Conservation (phyloP, 1,140 invertebrate genomes). For the Periplaneta americana region DNA sequence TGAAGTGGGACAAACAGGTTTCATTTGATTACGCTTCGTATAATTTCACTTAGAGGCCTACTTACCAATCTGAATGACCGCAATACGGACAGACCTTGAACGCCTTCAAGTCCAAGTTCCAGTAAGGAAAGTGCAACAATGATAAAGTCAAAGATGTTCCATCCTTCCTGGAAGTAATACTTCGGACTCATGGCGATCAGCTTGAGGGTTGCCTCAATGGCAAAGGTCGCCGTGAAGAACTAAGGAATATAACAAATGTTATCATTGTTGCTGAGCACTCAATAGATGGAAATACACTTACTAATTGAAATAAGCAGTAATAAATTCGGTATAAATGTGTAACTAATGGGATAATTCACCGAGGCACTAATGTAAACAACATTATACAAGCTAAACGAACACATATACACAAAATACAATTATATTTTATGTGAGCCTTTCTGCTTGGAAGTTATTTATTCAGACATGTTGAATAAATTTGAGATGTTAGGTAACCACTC, state of each 20-base stretch:
- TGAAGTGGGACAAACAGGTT: too few relatives aligned
- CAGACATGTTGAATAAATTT: too few relatives aligned
- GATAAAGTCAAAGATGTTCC: conserved; percentile 99
- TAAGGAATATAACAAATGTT: conserved; percentile 42
- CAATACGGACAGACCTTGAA: conserved; percentile 93
- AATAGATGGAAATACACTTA: too few relatives aligned
- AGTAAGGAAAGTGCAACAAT: conserved; percentile 93
- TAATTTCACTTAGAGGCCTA: conserved; percentile 25
- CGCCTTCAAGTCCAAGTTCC: conserved; percentile 87
- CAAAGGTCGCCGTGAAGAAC: conserved; percentile 98
- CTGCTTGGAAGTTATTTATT: too few relatives aligned
- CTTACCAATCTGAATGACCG: conserved; percentile 96
- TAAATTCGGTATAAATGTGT: too few relatives aligned
- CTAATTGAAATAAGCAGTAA: too few relatives aligned
- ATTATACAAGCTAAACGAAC: too few relatives aligned
- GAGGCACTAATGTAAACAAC: too few relatives aligned
- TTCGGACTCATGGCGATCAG: conserved; percentile 95
- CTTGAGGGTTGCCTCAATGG: conserved; percentile 93
- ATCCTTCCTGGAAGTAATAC: conserved; percentile 96
- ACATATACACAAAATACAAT: too few relatives aligned
- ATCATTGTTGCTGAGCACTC: conserved; percentile 10
- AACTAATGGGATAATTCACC: too few relatives aligned
- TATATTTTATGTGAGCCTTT: too few relatives aligned
- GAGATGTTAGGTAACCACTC: too few relatives aligned
- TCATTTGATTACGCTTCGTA: neutral